Base-by-base conservation (phyloP, 2,888 invertebrate genomes). In the Agrotis segetum region DNA sequence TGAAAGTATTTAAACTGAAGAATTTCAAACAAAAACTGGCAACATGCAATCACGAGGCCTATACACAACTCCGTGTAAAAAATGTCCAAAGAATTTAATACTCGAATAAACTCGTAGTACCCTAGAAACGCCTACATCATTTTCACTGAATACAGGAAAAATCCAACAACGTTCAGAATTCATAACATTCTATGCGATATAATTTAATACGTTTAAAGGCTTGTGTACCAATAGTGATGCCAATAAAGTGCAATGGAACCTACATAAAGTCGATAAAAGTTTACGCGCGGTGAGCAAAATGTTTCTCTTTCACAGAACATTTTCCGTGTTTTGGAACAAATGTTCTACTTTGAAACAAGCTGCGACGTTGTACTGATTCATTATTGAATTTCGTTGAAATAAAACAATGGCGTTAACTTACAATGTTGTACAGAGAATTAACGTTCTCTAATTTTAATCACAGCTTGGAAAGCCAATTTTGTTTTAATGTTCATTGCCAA, bases 351-450 rank as follows among this genome's bases (percentile, higher is more conserved):
- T 60, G 64, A 56, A 85, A 85, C 83, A 77, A 82, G 65, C 74
- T 63, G 65, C 62, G 62, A 83, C 80, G 59, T 47, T 74, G 83
- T 77, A 56, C 80, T 56, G 76, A 82, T 80, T 84, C 77, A 72
- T 84, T 80, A 84, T 85, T 82, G 77, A 84, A 84, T 82, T 85
- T 76, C 53, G 67, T 71, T 21, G 67, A 78, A 84, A 77, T 70
- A 78, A 80, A 82, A 82, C 80, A 82, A 75, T 72, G 59, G 58
- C 47, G 1, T 5, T 9, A 1, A 47, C n/a, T 46, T 19, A 50
- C 63, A 40, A 29, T 68, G 34, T 56, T n/a, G 16, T 21, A 13
- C 44, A 21, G 62, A 46, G 63, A 62, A 62, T 6, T 13, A n/a
- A 74, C 63, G 17, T 67, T 63, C 16, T 56, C 17, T 62, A 62